Evolutionary conservation across 2,888 invertebrate species (phyloP).

Genomic region (Carabus problematicus): DNA sequence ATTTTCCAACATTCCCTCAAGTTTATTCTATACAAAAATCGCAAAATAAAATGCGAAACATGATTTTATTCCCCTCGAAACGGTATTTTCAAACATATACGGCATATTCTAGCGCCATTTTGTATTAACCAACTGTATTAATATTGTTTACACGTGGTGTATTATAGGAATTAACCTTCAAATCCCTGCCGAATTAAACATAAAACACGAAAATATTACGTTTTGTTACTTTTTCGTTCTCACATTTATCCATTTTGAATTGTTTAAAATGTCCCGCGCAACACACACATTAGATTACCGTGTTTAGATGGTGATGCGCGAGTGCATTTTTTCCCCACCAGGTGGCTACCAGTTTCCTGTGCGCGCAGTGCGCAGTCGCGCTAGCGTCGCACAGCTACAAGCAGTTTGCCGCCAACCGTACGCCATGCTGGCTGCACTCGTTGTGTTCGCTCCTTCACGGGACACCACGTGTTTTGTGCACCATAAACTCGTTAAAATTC

Average conservation of each 20-base stretch:
- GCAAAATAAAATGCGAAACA: too few relatives aligned
- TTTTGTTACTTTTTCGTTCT: too few relatives aligned
- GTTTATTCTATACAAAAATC: too few relatives aligned
- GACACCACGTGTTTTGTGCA: slow-evolving; percentile 36
- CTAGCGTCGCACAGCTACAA: slow-evolving; percentile 4
- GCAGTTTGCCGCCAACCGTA: slow-evolving; percentile 40
- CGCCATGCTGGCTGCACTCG: slow-evolving; percentile 29
- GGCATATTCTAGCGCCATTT: too few relatives aligned
- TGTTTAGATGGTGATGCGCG: neutral
- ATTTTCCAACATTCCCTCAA: too few relatives aligned
- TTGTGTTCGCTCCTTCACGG: slow-evolving; percentile 8
- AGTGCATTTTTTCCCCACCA: neutral
- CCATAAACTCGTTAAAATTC: slow-evolving; percentile 17
- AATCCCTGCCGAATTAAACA: too few relatives aligned
- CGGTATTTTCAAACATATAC: too few relatives aligned
- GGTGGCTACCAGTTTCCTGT: slow-evolving; percentile 27
- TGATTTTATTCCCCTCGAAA: too few relatives aligned
- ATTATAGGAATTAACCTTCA: too few relatives aligned
- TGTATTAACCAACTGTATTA: too few relatives aligned
- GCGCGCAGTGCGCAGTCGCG: slow-evolving; percentile 19
- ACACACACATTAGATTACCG: neutral
- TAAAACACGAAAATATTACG: too few relatives aligned
- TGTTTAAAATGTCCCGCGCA: slow-evolving; percentile 20
- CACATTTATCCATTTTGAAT: too few relatives aligned
- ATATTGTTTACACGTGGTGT: neutral